These are phyloP conservation scores for Pristis pectinata DNA, from an alignment of 2,797 vertebrate species.

Conservation along the genomic window DNA sequence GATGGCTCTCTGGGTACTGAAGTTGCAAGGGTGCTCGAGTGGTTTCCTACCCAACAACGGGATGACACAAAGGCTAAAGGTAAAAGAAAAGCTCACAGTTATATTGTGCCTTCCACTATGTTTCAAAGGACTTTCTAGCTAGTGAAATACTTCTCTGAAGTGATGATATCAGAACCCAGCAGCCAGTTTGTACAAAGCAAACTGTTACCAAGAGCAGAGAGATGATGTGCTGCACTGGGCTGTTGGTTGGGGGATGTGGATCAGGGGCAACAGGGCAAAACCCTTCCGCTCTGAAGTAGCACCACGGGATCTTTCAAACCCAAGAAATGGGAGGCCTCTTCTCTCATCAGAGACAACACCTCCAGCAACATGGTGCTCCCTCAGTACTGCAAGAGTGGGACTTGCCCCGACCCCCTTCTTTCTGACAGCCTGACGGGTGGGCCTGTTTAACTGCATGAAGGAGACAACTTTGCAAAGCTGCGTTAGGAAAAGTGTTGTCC, in stretches of 20 bases:
- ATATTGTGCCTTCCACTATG: not conserved
- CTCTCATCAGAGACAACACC: not conserved
- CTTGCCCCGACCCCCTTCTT: not conserved
- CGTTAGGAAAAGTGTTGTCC: not conserved
- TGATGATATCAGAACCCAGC: not conserved
- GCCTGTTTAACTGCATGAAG: no score
- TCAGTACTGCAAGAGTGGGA: not conserved
- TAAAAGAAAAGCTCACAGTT: not conserved
- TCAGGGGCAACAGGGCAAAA: no score
- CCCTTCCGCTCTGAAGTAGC: not conserved
- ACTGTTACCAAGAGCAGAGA: not conserved
- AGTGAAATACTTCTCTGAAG: no score
- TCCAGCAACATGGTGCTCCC: not conserved
- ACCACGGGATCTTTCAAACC: not conserved
- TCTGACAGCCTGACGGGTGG: not conserved
- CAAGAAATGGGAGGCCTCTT: not conserved
- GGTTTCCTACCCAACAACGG: not conserved
- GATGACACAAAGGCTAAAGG: not conserved
- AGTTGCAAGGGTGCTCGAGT: not conserved
- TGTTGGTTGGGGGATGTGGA: not conserved
- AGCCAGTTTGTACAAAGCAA: not conserved
- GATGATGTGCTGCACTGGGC: not conserved
- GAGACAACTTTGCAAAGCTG: not conserved
- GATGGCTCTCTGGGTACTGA: not conserved
- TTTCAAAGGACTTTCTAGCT: not conserved